Evolutionary conservation across 2,113 vertebrate genomes (phyloP).

Genomic region (Cyrtonyx montezumae): DNA sequence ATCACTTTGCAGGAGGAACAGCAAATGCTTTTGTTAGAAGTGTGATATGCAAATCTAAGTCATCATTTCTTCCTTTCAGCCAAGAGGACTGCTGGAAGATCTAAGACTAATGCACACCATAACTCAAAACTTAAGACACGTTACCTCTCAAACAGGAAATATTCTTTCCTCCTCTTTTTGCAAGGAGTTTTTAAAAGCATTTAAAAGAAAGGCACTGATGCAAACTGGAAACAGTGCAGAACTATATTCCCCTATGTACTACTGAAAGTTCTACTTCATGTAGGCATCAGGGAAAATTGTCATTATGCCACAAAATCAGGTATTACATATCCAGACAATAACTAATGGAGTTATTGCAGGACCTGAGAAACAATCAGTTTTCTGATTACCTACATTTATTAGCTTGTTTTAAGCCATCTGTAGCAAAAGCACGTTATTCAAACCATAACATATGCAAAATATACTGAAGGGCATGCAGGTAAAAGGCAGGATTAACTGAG

Average conservation of each 20-base stretch:
- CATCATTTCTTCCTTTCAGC: neutral
- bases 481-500: neutral
- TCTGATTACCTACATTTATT: neutral
- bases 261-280: neutral
- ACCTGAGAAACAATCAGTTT: neutral
- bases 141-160: neutral
- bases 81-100: neutral
- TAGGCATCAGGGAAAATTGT: neutral
- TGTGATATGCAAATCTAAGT: neutral
- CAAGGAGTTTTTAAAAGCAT: neutral
- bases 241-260: neutral
- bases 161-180: neutral
- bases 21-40: neutral
- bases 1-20: neutral
- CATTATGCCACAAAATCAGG: neutral
- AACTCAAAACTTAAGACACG: neutral
- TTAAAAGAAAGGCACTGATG: neutral
- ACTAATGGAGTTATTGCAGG: neutral
- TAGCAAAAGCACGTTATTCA: neutral
- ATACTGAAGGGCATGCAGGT: neutral
- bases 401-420: neutral
- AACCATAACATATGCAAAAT: slow-evolving; percentile 14
- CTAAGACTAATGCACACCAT: neutral
- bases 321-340: neutral
- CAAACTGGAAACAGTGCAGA: neutral